phyloP scores from a whole-genome alignment of 2,888 invertebrate genomes.

The Chymomyza amoena region DNA sequence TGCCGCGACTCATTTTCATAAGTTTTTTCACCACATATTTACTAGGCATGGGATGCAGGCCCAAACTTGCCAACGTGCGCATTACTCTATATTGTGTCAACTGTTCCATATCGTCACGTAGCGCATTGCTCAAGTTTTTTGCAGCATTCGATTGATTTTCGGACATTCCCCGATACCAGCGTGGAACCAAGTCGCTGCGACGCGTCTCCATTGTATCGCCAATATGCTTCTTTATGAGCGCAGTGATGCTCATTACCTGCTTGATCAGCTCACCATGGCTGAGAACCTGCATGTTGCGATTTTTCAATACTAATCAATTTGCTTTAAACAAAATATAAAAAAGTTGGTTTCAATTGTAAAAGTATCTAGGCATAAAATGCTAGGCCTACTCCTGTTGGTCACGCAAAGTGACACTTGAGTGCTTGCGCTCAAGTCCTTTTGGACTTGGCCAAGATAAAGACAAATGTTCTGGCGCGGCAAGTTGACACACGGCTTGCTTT shows the following conservation, averaged over 20 bases:
- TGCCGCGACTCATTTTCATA: constrained; percentile 67
- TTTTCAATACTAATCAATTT: neutral
- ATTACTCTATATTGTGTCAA: constrained; percentile 57
- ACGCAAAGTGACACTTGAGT: neutral
- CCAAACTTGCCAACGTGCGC: constrained; percentile 42
- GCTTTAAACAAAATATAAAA: neutral
- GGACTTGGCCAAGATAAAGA: constrained; percentile 9
- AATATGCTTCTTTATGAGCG: constrained; percentile 6
- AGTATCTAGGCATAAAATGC: neutral
- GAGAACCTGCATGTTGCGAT: neutral
- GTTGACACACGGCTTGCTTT: constrained; percentile 20
- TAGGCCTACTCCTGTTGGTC: neutral
- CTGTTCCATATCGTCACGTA: constrained; percentile 72
- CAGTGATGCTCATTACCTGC: constrained; percentile 22
- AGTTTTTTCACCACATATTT: constrained; percentile 38
- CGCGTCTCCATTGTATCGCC: neutral
- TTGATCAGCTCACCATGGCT: neutral
- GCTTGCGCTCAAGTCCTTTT: neutral
- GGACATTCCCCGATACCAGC: constrained; percentile 75
- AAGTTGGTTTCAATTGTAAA: neutral
- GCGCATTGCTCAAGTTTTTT: constrained; percentile 38
- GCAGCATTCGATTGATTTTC: constrained; percentile 60
- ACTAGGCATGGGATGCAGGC: constrained; percentile 62
- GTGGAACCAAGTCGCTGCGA: constrained; percentile 40
- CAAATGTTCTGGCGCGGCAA: constrained; percentile 22